Base-by-base conservation (phyloP, 2,113 vertebrate genomes). In the Sterna hirundo region DNA sequence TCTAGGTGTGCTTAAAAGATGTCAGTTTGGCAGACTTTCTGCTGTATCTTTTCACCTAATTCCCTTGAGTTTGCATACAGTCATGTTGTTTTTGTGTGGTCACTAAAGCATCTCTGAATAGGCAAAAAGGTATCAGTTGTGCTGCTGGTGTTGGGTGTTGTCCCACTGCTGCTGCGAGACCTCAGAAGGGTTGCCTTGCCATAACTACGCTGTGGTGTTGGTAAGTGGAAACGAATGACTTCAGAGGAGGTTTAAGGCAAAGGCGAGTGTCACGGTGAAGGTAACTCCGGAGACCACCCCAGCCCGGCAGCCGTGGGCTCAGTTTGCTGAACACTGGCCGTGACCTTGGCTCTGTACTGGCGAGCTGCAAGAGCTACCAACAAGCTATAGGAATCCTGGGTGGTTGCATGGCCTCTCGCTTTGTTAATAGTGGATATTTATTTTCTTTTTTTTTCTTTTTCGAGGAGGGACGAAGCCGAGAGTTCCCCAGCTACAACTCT, bases 1-100 rank as follows among this genome's bases (percentile, higher is more conserved):
- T 88, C 42, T 71, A 51, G 60, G 15, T 76, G 70, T 40, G 42
- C 71, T 92, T 84, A 80, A 66, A 83, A 89, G 21, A 42, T 55
- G 5, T 25, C 79, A 76, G 55, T 70, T 83, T 38, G 64, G 46
- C 62, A 66, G 77, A 62, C 32, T 79, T 93, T 80, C 36, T 62
- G 44, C 40, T 19, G 6, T 27, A 4, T 88, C 74, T 95, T 84
- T 88, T 80, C 79, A 71, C 68, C 40, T 86, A 64, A 85, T 46
- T 70, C 49, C 57, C 83, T 74, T 85, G 60, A 34, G 36, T 78
- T 93, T 90, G 78, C 80, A 36, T 81, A 44, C 86, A 54, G 82
- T 88, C 60, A 83, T 79, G 79, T 90, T 95, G n/a, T 5, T 81
- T 81, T 69, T 5, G 11, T 8, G 5, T 71, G 70, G 29, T 69